These are phyloP conservation scores for Phortica okadai DNA, from an alignment of 2,888 invertebrate species.

Conservation along the genomic window DNA sequence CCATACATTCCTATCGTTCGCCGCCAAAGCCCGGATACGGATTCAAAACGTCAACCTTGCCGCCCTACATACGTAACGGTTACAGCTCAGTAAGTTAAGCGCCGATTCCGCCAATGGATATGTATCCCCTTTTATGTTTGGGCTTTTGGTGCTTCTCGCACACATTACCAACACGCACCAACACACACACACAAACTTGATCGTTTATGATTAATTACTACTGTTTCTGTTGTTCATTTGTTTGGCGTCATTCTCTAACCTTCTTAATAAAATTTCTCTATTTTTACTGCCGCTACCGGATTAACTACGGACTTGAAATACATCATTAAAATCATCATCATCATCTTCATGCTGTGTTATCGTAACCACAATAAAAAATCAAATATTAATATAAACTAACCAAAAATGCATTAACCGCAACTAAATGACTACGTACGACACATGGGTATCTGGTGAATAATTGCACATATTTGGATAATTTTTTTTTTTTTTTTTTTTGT, in stretches of 20 bases:
- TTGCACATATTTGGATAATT: neutral
- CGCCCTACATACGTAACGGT: slow-evolving; percentile 79
- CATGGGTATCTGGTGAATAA: slow-evolving; percentile 30
- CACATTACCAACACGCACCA: slow-evolving; percentile 25
- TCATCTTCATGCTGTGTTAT: slow-evolving; percentile 3
- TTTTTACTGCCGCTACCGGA: neutral
- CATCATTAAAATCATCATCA: neutral
- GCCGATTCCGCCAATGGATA: slow-evolving; percentile 41
- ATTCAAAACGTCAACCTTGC: slow-evolving; percentile 86
- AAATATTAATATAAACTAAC: slow-evolving; percentile 11
- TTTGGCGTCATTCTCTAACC: neutral
- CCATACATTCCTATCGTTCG: slow-evolving; percentile 79
- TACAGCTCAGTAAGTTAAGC: slow-evolving; percentile 77
- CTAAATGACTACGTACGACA: neutral
- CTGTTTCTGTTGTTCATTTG: neutral
- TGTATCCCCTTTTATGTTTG: slow-evolving; percentile 33
- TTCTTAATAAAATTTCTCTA: neutral
- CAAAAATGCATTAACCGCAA: slow-evolving; percentile 9
- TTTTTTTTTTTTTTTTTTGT: neutral
- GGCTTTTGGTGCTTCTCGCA: slow-evolving; percentile 46
- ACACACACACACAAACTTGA: slow-evolving; percentile 17
- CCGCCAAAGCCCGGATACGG: slow-evolving; percentile 88
- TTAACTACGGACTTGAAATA: neutral
- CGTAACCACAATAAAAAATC: slow-evolving; percentile 12
- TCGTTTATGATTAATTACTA: neutral